Base-by-base conservation (phyloP, 2,797 vertebrate genomes). In the Trachurus trachurus region DNA sequence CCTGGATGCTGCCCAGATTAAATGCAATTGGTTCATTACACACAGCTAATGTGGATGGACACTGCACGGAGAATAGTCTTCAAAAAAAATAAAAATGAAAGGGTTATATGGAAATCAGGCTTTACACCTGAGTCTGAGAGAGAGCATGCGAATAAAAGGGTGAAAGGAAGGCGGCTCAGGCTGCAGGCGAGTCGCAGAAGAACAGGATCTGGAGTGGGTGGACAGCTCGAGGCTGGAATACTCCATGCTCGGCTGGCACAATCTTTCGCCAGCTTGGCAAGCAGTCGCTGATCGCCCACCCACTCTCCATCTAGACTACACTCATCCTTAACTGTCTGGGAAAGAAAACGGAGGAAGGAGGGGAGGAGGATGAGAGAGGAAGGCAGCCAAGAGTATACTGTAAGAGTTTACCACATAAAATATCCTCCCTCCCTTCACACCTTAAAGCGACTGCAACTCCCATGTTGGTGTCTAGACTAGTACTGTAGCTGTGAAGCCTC, bases 201-300 rank as follows among this genome's bases (percentile, higher is more conserved):
- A 87, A 53, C 81, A 75, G 77, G 87, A 83, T 81, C 74, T 45
- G 71, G 52, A 87, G 88, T 89, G 89, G 90, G 89, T 69, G 92
- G 91, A 91, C 87, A 85, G 84, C 76, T 86, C 49, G 26, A 80
- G 76, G 86, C 81, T 76, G 72, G 73, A 84, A 79, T 73, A 80
- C 70, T 83, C 76, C 59, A 26, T 60, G 74, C 75, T 76, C 74
- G 58, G 73, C 87, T 90, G 89, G 83, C 80, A 78, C 66, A 57
- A 59, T 59, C 60, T 49, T 71, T 81, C n/a, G 31, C 75, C 85
- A 81, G 76, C 79, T 0, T 76, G 66, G 77, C 84, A 89, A 86
- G 76, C 85, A 64, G 74, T 84, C 54, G 3, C 52, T 64, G 60
- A 50, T 85, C 69, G 19, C 88, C 87, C 88, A 86, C 88, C 87